phyloP scores from a whole-genome alignment of 2,113 vertebrate genomes.

The Laticauda colubrina region DNA sequence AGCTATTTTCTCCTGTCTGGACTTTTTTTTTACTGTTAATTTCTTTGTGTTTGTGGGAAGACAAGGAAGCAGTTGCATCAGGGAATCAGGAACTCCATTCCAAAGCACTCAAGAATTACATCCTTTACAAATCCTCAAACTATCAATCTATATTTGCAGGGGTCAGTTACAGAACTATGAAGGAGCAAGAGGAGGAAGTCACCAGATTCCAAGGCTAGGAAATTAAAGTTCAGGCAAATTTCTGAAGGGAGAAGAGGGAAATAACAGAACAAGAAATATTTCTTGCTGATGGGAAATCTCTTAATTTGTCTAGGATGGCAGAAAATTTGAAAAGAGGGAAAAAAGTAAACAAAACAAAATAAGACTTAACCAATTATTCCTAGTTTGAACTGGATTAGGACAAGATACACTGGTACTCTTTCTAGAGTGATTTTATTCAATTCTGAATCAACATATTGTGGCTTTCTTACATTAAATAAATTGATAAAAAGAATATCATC shows the following conservation, averaged over 20 bases:
- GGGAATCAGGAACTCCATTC: not conserved
- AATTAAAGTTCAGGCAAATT: not conserved
- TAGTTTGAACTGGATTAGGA: not conserved
- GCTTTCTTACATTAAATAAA: not conserved
- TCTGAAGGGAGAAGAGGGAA: not conserved
- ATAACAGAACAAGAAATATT: not conserved
- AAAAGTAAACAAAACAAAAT: not conserved
- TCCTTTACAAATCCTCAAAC: not conserved
- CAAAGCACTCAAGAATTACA: not conserved
- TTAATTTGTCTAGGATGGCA: not conserved
- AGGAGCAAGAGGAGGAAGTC: not conserved
- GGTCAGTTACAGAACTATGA: not conserved
- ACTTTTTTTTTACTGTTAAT: not conserved
- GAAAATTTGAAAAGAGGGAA: not conserved
- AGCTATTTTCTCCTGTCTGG: not conserved
- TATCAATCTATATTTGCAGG: not conserved
- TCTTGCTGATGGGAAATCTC: not conserved
- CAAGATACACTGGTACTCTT: not conserved
- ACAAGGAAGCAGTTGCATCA: not conserved
- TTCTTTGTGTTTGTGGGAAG: not conserved
- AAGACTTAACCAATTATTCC: not conserved
- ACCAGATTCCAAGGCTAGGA: not conserved
- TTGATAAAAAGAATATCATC: not conserved
- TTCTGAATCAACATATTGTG: not conserved
- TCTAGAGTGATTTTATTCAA: not conserved